Evolutionary conservation across 2,113 vertebrate genomes (phyloP), one percentile per base, ranked within the genome.

Genomic region (Rhabdomys dilectus): DNA sequence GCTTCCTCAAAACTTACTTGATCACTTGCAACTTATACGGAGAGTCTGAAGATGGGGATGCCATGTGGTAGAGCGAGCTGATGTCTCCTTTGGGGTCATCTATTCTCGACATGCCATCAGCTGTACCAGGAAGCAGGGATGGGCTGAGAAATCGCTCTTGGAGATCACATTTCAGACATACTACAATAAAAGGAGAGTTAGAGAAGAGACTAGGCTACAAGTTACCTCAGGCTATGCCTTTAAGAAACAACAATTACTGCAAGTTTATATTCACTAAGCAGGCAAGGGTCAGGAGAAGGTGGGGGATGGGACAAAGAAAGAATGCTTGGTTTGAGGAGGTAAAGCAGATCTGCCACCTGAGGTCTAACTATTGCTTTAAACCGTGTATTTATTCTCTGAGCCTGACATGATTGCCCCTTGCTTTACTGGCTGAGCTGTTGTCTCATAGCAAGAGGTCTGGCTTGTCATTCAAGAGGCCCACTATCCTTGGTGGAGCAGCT

Each of bases 101-200:
- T 48, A 98, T 98, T 97, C 98, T 99, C 84, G 95, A 12, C 4
- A 97, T 95, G 88, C 99, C 96, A 56, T 98, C 98, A 31, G 94
- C 96, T 5, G 89, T 93, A 26, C 98, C 97, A 3, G 98, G 98
- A 93, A 99, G 97, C n/a, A 99, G 98, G 16, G 99, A 98, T 0
- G 99, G 99, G 96, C 99, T 99, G 22, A 99, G 99, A 92, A 99
- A 92, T 84, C 99, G 98, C 98, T 99, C 99, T 98, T 99, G 99
- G 97, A 99, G 96, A 94, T 99, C 99, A 4, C 99, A 99, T 98
- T 99, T 99, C 96, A 99, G 97, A 94, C 99, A 99, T 90, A 99
- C 99, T 99, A 97, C 45, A 70, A 95, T 84, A 78, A 97, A 96
- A 97, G 93, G 5, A 5, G 96, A 58, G 75, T 34, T 1, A 26